phyloP scores from a whole-genome alignment of 2,113 vertebrate species.

The Rhabdornis inornatus region DNA sequence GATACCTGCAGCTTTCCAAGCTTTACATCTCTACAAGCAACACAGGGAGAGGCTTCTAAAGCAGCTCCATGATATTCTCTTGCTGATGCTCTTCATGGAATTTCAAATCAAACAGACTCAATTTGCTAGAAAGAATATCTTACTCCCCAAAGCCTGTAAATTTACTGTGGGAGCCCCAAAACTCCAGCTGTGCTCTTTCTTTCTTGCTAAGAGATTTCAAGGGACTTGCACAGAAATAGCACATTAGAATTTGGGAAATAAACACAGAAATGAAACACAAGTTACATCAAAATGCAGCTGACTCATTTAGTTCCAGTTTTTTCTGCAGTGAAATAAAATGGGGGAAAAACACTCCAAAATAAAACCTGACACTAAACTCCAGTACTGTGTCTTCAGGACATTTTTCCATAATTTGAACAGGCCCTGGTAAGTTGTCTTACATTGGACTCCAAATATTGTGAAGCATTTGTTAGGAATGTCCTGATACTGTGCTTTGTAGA shows the following conservation, averaged over 20 bases:
- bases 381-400: not conserved
- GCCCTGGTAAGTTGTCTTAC: not conserved
- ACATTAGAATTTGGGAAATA: constrained; percentile 4
- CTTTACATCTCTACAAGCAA: not conserved
- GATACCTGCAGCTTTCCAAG: not conserved
- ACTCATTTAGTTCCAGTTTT: not conserved
- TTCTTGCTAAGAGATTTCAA: constrained; percentile 10
- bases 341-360: not conserved
- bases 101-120: constrained; percentile 13
- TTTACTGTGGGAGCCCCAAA: not conserved
- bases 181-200: not conserved
- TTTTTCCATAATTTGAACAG: not conserved
- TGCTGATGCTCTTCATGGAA: not conserved
- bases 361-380: not conserved
- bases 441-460: not conserved
- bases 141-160: not conserved
- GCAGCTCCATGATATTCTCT: not conserved
- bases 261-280: not conserved
- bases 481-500: not conserved
- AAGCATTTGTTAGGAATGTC: not conserved
- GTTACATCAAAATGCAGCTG: not conserved
- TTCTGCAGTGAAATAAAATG: not conserved
- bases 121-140: not conserved
- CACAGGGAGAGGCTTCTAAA: not conserved
- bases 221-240: not conserved